Evolutionary conservation across 2,888 invertebrate species (phyloP).

Genomic region (Poecilus cupreus): DNA sequence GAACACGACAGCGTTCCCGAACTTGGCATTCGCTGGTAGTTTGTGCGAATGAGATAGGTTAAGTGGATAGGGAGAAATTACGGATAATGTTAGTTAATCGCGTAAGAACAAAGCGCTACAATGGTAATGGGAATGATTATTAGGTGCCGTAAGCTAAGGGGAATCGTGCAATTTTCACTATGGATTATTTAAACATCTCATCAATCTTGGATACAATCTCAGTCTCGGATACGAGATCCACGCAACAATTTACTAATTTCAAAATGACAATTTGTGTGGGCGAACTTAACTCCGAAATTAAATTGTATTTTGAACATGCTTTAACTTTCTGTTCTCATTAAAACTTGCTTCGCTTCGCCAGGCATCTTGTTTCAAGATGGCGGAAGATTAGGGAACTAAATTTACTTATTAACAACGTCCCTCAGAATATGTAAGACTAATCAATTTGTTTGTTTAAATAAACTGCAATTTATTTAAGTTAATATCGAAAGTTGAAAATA

Average conservation of each 20-base stretch:
- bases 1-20: background rate
- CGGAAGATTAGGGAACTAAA: too few species aligned
- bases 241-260: too few species aligned
- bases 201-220: background rate
- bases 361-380: too few species aligned
- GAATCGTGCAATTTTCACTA: conserved; percentile 11
- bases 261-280: too few species aligned
- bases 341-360: too few species aligned
- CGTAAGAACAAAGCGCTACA: conserved; percentile 19
- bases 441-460: too few species aligned
- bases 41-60: background rate
- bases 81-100: conserved; percentile 41
- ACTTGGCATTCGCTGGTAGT: background rate
- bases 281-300: too few species aligned
- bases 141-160: background rate
- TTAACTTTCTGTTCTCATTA: too few species aligned
- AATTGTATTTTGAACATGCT: background rate
- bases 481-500: too few species aligned
- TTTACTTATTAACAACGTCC: too few species aligned
- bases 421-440: too few species aligned
- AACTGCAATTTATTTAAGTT: too few species aligned
- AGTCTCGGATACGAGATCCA: background rate
- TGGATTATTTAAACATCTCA: conserved; percentile 3
- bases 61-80: background rate
- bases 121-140: conserved; percentile 4